Base-by-base conservation (phyloP, 2,888 invertebrate genomes). In the Leptinotarsa peninsularis region DNA sequence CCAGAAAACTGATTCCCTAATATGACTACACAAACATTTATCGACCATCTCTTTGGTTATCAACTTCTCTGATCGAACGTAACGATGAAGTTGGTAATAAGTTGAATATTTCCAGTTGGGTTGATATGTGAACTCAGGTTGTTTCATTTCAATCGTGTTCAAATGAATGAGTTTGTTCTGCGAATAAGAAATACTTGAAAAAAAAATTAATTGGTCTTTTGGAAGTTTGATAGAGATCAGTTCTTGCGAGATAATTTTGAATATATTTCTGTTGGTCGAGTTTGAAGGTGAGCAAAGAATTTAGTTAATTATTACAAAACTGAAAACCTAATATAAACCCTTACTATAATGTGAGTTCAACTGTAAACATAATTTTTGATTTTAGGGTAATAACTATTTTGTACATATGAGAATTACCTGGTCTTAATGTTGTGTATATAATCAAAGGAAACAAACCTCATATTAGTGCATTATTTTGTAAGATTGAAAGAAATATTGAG, bases 381-480 rank as follows among this genome's bases (percentile, higher is more conserved):
- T 73, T 75, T 74, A 74, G 68, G 66, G 72, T 75, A 76, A 63
- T 63, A 56, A 66, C 70, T 67, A 73, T 76, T 76, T 76, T 76
- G 76, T 76, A 76, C 43, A 76, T 76, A 76, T 66, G 66, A 70
- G 49, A 73, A 79, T 76, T 75, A 75, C 73, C 72, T 76, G 76
- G 74, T 79, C 74, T 79, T 74, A 77, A 76, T 77, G 76, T 77
- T 77, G 77, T 79, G 77, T 79, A 79, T 73, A 79, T 79, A 79
- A 77, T 79, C 74, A 73, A 77, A 75, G 76, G 73, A 75, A 74
- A 72, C 71, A 72, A 75, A 75, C 75, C 77, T 77, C 73, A 77
- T 74, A 72, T 69, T 76, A 76, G 77, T 79, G 79, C 77, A 77
- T 79, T 77, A 79, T 77, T 79, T 79, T 76, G 49, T 79, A 74